phyloP scores from a whole-genome alignment of 2,113 vertebrate species.

The Echinops telfairi region DNA sequence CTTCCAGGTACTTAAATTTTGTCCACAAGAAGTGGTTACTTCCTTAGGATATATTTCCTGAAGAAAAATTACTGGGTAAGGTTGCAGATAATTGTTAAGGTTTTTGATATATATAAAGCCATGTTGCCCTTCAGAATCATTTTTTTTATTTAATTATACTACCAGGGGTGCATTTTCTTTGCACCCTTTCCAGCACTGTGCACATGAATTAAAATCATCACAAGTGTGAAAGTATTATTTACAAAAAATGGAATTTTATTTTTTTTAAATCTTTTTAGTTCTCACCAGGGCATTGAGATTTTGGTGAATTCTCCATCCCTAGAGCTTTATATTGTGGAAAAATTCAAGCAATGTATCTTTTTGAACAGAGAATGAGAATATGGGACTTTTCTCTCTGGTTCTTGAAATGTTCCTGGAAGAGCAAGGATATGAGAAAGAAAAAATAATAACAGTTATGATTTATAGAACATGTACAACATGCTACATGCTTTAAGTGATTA shows the following conservation, averaged over 20 bases:
- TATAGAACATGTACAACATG: neutral
- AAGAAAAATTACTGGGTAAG: neutral
- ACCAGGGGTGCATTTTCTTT: neutral
- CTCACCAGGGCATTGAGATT: neutral
- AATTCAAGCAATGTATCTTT: neutral
- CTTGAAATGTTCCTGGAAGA: neutral
- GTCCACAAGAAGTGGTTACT: too few species aligned
- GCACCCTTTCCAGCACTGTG: neutral
- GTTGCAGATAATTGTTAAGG: neutral
- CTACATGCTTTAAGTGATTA: neutral
- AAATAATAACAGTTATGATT: neutral
- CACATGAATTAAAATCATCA: neutral
- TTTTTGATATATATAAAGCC: conserved; percentile 9
- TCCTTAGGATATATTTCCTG: too few species aligned
- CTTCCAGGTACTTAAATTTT: too few species aligned
- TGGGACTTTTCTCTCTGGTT: neutral
- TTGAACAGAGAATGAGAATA: neutral
- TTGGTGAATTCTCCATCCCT: neutral
- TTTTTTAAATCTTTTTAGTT: neutral
- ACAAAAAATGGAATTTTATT: neutral
- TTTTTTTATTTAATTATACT: neutral
- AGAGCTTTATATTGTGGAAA: neutral
- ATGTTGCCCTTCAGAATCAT: neutral
- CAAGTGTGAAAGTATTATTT: neutral
- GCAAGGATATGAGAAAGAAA: neutral